Evolutionary conservation across 2,113 vertebrate species (phyloP), one percentile per base, ranked within the genome.

Genomic region (Sapajus apella): DNA sequence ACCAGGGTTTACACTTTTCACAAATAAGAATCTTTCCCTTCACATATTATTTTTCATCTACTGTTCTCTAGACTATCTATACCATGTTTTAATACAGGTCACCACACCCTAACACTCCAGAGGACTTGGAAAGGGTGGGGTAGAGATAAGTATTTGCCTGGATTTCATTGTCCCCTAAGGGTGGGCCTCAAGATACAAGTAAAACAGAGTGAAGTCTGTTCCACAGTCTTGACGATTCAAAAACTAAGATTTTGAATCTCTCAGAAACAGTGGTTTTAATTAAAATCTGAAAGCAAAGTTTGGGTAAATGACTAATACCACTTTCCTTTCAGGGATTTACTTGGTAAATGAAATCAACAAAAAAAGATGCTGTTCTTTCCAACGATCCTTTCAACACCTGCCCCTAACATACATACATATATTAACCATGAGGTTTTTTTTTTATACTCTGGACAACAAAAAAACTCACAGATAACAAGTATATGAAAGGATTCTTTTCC

Each of bases 171-270:
- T 64, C 40, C 43, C 43, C 27, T 35, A 32, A 80, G 37, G 52
- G 64, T 85, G 14, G 50, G 50, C 84, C 89, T 61, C 40, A 47
- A 70, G 47, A 81, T 12, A 16, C 35, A 93, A 89, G 47, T 50
- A 89, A 96, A 96, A 97, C 81, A 97, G 35, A 90, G 72, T n/a
- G 56, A 76, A 77, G 75, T 91, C 90, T 79, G 52, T 95, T 61
- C 30, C 40, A 76, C 8, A 52, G 32, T 64, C 35, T 45, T 23
- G 25, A 84, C 45, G 32, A 93, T 50, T 86, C 47, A 82, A 96
- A 93, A 88, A 87, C 72, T 93, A 84, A 83, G 6, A 70, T 0
- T 23, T 55, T 40, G 37, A 40, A 40, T 40, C 37, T 61, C 83
- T 77, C 21, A 75, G 73, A 92, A 90, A 90, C 6, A 77, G 37